Evolutionary conservation across 2,888 invertebrate species (phyloP), one percentile per base, ranked within the genome.

Genomic region (Eugnorisma glareosa): DNA sequence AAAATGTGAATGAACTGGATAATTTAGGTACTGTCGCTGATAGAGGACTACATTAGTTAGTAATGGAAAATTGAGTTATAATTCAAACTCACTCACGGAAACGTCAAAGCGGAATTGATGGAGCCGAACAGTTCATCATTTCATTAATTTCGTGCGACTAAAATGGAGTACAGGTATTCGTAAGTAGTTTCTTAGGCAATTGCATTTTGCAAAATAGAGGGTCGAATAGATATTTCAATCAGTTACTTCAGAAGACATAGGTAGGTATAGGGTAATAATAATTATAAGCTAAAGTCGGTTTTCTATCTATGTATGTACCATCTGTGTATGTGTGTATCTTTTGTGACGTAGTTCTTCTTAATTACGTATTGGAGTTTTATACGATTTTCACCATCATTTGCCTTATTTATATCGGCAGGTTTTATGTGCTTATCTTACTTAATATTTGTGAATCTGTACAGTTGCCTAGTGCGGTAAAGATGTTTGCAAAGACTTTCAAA

Each of bases 61-160:
- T 61, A 81, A 61, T 77, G 54, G 69, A 24, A 81, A 77, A 85
- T 71, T 54, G 43, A 76, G 64, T 73, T 64, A 71, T 71, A 75
- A 54, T 77, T 82, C 28, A 61, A 63, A 69, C 45, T 51, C 77
- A 66, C 59, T 64, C 66, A 48, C 40, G 31, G 43, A 28, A 24
- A 69, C 57, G 66, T 71, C 73, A 77, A 72, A 82, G 43, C 68
- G 31, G 15, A 57, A 69, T 73, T 73, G 71, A 77, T 71, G 40
- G 37, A 48, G 31, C 40, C 18, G 61, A 10, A 57, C 66, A 28
- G 70, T 70, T 54, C 70, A 35, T 43, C 67, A 54, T 74, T 74
- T 24, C 80, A 37, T 73, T 24, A 67, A 73, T 54, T 31, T 54
- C 45, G 28, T 66, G 37, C 45, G 11, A 45, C 59, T 35, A n/a